Evolutionary conservation across 2,888 invertebrate genomes (phyloP).

Genomic region (Parnassius orleans): DNA sequence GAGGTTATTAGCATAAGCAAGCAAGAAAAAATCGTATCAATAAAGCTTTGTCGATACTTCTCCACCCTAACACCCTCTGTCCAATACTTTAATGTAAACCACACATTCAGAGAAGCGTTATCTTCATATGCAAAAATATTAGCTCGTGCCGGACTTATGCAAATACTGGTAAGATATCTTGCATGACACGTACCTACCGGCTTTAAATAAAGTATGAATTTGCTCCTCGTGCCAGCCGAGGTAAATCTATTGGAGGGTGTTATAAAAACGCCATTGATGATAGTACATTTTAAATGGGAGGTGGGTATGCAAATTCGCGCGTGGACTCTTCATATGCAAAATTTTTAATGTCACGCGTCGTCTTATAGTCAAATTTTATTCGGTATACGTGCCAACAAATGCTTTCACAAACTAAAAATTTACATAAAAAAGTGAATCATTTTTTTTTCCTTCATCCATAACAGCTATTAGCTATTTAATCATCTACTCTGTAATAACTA

Average conservation of each 20-base stretch:
- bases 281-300: conserved; percentile 59
- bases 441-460: too few relatives aligned
- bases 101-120: conserved; percentile 65
- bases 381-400: too few relatives aligned
- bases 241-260: conserved; percentile 56
- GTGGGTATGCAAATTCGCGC: conserved; percentile 72
- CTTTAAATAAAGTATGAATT: conserved; percentile 57
- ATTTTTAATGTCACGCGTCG: conserved; percentile 51
- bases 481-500: too few relatives aligned
- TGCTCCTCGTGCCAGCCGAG: conserved; percentile 56
- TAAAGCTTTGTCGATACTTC: conserved; percentile 33
- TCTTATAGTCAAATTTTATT: conserved; percentile 2
- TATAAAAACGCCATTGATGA: conserved; percentile 60
- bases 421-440: too few relatives aligned
- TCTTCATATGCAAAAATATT: conserved; percentile 77
- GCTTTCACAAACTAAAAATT: too few relatives aligned
- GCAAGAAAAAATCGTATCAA: conserved; percentile 42
- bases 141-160: conserved; percentile 78
- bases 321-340: conserved; percentile 78
- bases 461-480: too few relatives aligned
- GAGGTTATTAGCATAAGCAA: conserved; percentile 39
- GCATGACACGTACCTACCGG: conserved; percentile 55
- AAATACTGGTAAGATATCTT: conserved; percentile 58
- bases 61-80: conserved; percentile 31
- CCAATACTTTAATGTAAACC: conserved; percentile 37